Base-by-base conservation (phyloP, 2,113 vertebrate genomes). In the Chaetodon auriga region DNA sequence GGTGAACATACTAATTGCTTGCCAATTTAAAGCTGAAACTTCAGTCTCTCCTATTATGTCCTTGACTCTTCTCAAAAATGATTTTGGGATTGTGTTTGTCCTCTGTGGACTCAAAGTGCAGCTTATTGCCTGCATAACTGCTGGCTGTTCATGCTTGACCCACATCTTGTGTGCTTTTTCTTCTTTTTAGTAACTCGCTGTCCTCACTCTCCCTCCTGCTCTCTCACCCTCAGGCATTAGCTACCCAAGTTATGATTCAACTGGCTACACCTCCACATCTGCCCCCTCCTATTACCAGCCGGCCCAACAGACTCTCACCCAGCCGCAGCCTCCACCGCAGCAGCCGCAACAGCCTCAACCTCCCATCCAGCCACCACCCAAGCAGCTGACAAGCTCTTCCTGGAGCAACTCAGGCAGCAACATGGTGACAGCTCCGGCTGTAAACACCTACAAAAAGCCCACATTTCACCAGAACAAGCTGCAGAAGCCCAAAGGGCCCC, bases 271-370 rank as follows among this genome's bases (percentile, higher is more conserved):
- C 14, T 90, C 92, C 9, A 89, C 94, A 2, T 87, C 93, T 23
- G 89, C 93, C 9, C 72, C 94, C 2, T 89, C 95, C 4, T 95
- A 95, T 82, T 95, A 94, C 81, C 96, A 95, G 72, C 88, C 94
- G 0, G 76, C 94, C 2, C 94, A 93, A 51, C 90, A 88, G 12
- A 92, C 87, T 15, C 90, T 92, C 15, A 78, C 91, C 49, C 95
- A 94, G 80, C 92, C 87, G 4, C 93, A 92, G 80, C 92, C 89
- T 75, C 76, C 92, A 73, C 81, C 89, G 1, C 91, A 86, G 68
- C 90, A 90, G 76, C 90, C 84, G 0, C 88, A 85, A 49, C 90
- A 88, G 51, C 87, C 81, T 3, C 94, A 93, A 68, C 87, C 85
- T 0, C 84, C 89, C 1, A 85, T 89, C 23, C 95, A 94, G 78